Evolutionary conservation across 2,113 vertebrate genomes (phyloP), one percentile per base, ranked within the genome.

Genomic region (Chaetura pelagica): DNA sequence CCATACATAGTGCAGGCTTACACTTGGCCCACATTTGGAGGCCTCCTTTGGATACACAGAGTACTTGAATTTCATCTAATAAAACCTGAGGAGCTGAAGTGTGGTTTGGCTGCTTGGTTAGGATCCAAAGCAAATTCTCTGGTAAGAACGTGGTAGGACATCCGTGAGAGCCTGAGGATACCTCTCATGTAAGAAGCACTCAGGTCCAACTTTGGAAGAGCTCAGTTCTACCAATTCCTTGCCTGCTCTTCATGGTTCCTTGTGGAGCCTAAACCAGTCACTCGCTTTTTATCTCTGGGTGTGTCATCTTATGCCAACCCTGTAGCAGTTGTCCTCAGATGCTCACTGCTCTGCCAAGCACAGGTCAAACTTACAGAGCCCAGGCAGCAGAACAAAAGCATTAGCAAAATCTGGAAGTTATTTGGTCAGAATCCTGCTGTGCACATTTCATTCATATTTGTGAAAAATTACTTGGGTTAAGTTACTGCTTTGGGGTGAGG

Each of bases 391-490:
- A 91, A 85, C 35, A 21, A 54, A 18, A 85, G 24, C 29, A 21
- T 35, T 49, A 86, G 51, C 22, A 87, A 93, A 90, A 72, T 59
- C 46, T 90, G 84, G 62, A 89, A 91, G 44, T 64, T 82, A 54
- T 48, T 96, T 78, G 49, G 35, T 96, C 62, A 76, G 78, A 48
- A 72, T 34, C 52, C 34, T 88, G 26, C 81, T 68, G 61, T 32
- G 48, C 24, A 18, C 3, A 10, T 57, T 82, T 63, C 6, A 4
- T 69, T 86, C 29, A 10, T 74, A 27, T 48, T 83, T 72, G 26
- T 29, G 10, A 69, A 83, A 72, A 69, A 46, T 49, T 51, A 59
- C 10, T 40, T 0, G 0, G 17, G 62, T 69, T 54, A 64, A 61
- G 29, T 64, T 72, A 66, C 2, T 85, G 54, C 24, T 69, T 90